These are phyloP conservation scores for Mnemiopsis leidyi DNA, from an alignment of 37 sponge, comb jelly and placozoan genomes.

Conservation along the genomic window DNA sequence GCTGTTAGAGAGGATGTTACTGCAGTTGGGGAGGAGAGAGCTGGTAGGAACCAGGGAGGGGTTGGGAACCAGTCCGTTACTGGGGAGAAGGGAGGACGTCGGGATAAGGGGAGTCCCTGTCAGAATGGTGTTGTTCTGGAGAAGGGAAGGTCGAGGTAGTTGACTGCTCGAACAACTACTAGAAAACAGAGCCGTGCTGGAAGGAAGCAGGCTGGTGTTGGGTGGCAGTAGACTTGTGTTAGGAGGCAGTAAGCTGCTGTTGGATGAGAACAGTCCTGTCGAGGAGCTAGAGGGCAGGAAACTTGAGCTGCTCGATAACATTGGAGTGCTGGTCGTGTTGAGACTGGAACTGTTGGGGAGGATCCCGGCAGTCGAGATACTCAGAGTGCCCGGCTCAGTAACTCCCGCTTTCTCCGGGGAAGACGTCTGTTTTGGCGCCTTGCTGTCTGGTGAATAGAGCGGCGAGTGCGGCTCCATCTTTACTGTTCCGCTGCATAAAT, in stretches of 20 bases:
- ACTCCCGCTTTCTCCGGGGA: neutral
- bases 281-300: neutral
- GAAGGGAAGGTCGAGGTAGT: neutral
- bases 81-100: neutral
- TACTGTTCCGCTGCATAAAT: neutral
- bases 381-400: neutral
- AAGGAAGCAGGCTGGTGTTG: neutral
- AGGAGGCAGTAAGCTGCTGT: neutral
- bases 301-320: neutral
- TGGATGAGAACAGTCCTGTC: neutral
- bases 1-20: neutral
- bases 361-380: neutral
- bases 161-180: neutral
- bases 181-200: neutral
- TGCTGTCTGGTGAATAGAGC: neutral
- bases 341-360: neutral
- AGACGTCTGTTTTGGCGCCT: neutral
- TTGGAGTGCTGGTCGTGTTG: neutral
- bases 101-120: neutral
- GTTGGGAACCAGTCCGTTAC: neutral
- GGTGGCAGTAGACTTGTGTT: neutral
- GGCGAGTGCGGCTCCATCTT: conserved; percentile 7
- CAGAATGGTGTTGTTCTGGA: neutral
- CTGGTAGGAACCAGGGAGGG: neutral
- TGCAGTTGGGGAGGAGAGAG: neutral